Evolutionary conservation across 2,888 invertebrate species (phyloP), one percentile per base, ranked within the genome.

Genomic region (Exephanes ischioxanthus): DNA sequence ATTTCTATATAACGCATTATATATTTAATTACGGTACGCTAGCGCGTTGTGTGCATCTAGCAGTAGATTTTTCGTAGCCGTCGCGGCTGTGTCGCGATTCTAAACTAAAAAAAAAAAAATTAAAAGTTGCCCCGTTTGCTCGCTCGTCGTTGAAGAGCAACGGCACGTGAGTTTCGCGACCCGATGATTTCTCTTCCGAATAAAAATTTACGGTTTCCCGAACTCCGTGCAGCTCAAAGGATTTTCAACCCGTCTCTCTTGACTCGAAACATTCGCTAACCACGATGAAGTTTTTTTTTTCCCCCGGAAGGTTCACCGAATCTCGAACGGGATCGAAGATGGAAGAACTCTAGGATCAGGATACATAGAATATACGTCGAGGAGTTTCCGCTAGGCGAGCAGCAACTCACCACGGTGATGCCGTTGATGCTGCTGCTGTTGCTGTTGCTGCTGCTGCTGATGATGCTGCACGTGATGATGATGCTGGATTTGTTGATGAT

Each of bases 371-470:
- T 61, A 77, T 70, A 63, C 84, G 85, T 85, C 77, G 83, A 85
- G 61, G 83, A 87, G 84, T 79, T 83, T 94, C 94, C 94, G 93
- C 95, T 95, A 94, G 95, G 95, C 94, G 94, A 94, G 93, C 92
- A 94, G 91, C 93, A 94, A 93, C 94, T 94, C 93, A 94, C 93
- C 92, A 91, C 93, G 93, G 90, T 93, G 91, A 90, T 93, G 92
- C 94, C 95, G 94, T 94, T 95, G 95, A 94, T 95, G 93, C 94
- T 95, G 91, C 51, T 89, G 91, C 48, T 90, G 90, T 72, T 91
- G 90, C 67, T 89, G 88, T 90, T 95, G 95, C 90, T 94, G 93
- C 72, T 94, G 90, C 33, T 79, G 86, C 45, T 80, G 83, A 80
- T 86, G 82, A 76, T 82, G 85, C 83, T 89, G 87, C 53, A 37